A percentile compares a stretch with the other conserved stretches of the same genome.
These are phyloP conservation scores for Watsonalla cultraria DNA, from an alignment of 2,888 invertebrate genomes.

Conservation along the genomic window DNA sequence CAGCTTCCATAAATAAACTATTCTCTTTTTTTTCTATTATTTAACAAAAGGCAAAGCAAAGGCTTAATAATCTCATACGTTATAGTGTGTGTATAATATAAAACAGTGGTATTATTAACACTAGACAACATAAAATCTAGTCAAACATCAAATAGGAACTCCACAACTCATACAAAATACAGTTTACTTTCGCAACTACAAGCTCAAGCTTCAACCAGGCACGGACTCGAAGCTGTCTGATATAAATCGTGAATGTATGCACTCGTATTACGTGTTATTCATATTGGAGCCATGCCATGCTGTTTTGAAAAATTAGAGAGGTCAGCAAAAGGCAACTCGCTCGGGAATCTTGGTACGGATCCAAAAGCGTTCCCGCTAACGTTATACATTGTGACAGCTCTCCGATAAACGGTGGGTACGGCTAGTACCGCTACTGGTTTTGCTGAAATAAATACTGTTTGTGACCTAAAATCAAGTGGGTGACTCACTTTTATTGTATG, in stretches of 20 bases:
- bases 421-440: constrained; percentile 21
- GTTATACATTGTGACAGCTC: constrained; percentile 38
- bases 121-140: too few species aligned
- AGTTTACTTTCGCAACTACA: too few species aligned
- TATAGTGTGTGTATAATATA: too few species aligned
- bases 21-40: too few species aligned
- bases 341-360: constrained; percentile 40
- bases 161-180: neutral
- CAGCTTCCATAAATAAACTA: too few species aligned
- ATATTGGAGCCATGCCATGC: constrained; percentile 60
- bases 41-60: too few species aligned
- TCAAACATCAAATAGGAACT: too few species aligned
- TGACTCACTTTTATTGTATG: too few species aligned
- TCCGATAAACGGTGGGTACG: constrained; percentile 26
- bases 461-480: neutral
- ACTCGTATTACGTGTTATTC: constrained; percentile 49
- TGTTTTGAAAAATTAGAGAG: constrained; percentile 68
- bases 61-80: too few species aligned
- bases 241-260: constrained; percentile 44
- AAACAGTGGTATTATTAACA: too few species aligned
- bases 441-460: constrained; percentile 4
- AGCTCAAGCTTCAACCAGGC: too few species aligned
- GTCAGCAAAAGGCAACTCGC: constrained; percentile 15
- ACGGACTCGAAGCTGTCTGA: constrained; percentile 5
- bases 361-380: constrained; percentile 44